These are phyloP conservation scores for Vireo griseus DNA, from an alignment of 2,797 vertebrate species.

Conservation along the genomic window DNA sequence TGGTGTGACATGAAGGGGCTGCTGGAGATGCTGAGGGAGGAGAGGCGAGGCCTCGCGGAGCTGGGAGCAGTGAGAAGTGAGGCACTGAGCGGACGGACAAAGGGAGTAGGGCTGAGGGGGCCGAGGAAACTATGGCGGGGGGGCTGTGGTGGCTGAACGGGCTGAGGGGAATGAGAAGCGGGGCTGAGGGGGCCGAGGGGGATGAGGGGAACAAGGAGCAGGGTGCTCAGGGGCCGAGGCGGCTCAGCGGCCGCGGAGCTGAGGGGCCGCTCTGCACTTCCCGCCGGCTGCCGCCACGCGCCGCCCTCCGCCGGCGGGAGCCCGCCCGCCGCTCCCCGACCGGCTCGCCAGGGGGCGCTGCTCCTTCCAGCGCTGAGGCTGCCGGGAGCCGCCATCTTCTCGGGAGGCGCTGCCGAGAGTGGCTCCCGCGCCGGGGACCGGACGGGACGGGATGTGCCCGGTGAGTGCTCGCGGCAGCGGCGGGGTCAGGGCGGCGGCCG, in stretches of 20 bases:
- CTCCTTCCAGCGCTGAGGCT: neutral
- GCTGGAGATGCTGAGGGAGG: no score
- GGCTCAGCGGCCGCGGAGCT: neutral
- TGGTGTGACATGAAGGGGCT: neutral
- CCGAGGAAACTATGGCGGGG: no score
- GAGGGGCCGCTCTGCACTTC: neutral
- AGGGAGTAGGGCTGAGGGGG: fast-evolving
- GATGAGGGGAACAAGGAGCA: no score
- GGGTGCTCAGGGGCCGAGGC: neutral
- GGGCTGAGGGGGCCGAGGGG: no score
- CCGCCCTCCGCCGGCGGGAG: neutral
- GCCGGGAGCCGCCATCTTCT: no score
- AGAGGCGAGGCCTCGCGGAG: neutral
- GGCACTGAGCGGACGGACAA: fast-evolving
- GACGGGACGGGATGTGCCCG: neutral
- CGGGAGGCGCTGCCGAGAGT: no score
- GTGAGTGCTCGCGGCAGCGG: neutral
- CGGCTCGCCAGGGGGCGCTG: neutral
- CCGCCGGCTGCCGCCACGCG: neutral
- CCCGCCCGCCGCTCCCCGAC: no score
- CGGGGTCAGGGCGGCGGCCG: neutral
- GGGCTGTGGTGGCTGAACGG: no score
- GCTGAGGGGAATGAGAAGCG: neutral
- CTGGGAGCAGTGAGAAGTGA: fast-evolving
- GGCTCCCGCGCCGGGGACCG: fast-evolving